Evolutionary conservation across 2,888 invertebrate genomes (phyloP), one percentile per base, ranked within the genome.

Genomic region (Tyria jacobaeae): DNA sequence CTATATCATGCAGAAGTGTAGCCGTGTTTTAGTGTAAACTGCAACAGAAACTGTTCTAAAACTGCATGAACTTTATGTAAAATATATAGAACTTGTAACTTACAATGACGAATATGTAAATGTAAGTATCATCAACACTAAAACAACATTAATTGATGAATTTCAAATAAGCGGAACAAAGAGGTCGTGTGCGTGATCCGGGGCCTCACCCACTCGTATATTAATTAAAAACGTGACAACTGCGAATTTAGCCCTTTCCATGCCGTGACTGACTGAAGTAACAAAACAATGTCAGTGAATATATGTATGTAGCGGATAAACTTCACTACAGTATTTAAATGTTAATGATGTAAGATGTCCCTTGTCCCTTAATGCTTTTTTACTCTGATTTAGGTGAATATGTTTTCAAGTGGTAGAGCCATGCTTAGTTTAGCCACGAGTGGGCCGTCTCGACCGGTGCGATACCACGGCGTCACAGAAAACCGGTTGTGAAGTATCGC

Each of bases 141-240:
- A 73, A 72, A 76, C 71, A 76, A 71, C 70, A 79, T 75, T 87
- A 89, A 89, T 89, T 89, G 89, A 90, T 86, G 86, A 86, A 87
- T 86, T 85, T 83, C 85, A 86, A 80, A 85, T 80, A 83, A 78
- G 76, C 75, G 55, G 50, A 17, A 52, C 48, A 52, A 60, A 60
- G 81, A 81, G 87, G 83, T 79, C 84, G 79, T 81, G 83, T 81
- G 83, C 84, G 82, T 82, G 83, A 78, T 75, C 76, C 76, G 66
- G 68, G 66, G 81, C 85, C 88, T 73, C 85, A 55, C 88, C 87
- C 81, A 79, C 85, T 87, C 87, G 80, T 89, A 88, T 86, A 90
- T 90, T 91, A 91, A 92, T 92, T 91, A 92, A 92, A 91, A 91
- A 88, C 88, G 86, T 91, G 91, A 91, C 91, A 89, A 83, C 85